phyloP scores from a whole-genome alignment of 2,113 vertebrate species.

The Gymnogyps californianus region DNA sequence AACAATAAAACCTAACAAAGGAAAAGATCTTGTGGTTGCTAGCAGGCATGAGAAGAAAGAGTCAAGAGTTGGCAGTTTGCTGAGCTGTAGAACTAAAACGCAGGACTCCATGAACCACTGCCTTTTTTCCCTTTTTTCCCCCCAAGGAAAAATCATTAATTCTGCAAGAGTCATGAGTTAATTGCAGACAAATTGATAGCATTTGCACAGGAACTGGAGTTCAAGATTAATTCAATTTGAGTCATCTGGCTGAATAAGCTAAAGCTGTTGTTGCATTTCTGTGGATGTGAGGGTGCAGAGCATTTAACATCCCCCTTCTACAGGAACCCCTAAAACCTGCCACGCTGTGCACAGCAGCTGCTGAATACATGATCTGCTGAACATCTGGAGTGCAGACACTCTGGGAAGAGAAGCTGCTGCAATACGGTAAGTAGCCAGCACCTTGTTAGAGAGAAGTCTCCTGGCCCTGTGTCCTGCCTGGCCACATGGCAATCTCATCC shows the following conservation, averaged over 20 bases:
- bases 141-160: background rate
- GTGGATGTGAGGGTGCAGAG: background rate
- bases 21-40: background rate
- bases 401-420: background rate
- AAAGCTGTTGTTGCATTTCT: background rate
- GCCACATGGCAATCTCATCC: background rate
- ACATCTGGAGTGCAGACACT: background rate
- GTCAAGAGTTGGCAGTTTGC: background rate
- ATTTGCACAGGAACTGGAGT: background rate
- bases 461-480: background rate
- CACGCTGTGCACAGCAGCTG: background rate
- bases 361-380: background rate
- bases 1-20: background rate
- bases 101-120: background rate
- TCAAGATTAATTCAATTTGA: background rate
- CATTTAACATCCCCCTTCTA: fast-evolving
- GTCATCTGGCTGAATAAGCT: background rate
- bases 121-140: background rate
- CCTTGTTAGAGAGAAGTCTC: no score
- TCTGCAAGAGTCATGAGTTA: background rate
- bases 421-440: background rate
- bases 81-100: background rate
- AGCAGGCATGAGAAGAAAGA: background rate
- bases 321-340: background rate
- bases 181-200: slow-evolving; percentile 11